Percentiles rank a stretch among this genome's conserved stretches.
These are phyloP conservation scores for Epinephelus cyanopodus DNA, from an alignment of 2,113 vertebrate genomes.

Conservation along the genomic window DNA sequence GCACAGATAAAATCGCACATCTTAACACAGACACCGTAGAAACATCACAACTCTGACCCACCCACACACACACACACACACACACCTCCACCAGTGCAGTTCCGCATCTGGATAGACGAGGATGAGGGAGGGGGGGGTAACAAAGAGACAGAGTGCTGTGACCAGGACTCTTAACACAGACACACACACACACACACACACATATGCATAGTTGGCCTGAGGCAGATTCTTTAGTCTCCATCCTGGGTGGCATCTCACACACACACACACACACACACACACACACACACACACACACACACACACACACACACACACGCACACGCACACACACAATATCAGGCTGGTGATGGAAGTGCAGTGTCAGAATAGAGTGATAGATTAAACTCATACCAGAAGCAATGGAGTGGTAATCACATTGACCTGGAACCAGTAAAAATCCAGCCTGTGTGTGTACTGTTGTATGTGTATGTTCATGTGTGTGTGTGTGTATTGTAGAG, in stretches of 20 bases:
- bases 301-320: slow-evolving; percentile 17
- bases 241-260: slow-evolving; percentile 79
- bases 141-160: slow-evolving; percentile 41
- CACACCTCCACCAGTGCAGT: background rate
- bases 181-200: slow-evolving; percentile 25
- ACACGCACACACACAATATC: background rate
- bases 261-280: slow-evolving; percentile 14
- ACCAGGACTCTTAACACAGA: slow-evolving; percentile 32
- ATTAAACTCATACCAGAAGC: slow-evolving; percentile 54
- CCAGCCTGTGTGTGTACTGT: background rate
- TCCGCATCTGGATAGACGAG: slow-evolving; percentile 42
- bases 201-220: slow-evolving; percentile 49
- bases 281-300: slow-evolving; percentile 11
- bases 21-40: slow-evolving; percentile 59
- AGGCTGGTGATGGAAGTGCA: slow-evolving; percentile 31
- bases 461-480: slow-evolving; percentile 35
- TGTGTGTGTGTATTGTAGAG: slow-evolving; percentile 25
- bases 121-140: slow-evolving; percentile 14
- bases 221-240: slow-evolving; percentile 73
- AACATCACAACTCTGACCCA: slow-evolving; percentile 58
- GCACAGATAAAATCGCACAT: slow-evolving; percentile 73
- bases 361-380: slow-evolving; percentile 57
- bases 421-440: slow-evolving; percentile 47
- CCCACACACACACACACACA: slow-evolving; percentile 18
- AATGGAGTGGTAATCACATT: slow-evolving; percentile 27